Conservation (phyloP, 2,113 vertebrate species). For the Psephotus haematonotus region DNA sequence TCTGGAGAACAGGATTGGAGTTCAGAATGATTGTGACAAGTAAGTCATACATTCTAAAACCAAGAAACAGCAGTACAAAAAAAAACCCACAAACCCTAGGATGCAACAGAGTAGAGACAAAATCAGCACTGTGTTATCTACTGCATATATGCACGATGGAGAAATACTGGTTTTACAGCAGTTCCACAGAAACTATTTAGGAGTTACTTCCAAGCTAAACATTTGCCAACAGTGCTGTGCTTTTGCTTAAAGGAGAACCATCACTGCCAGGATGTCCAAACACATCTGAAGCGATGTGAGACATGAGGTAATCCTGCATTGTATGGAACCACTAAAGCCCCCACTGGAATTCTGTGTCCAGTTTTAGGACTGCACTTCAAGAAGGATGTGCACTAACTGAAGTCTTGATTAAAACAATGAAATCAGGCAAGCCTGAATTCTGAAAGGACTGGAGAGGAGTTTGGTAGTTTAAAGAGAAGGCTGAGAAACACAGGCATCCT, state of each 20-base stretch:
- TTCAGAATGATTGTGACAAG: neutral
- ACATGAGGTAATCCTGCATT: neutral
- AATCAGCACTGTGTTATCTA: neutral
- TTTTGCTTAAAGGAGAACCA: neutral
- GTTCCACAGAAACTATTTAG: neutral
- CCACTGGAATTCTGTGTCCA: neutral
- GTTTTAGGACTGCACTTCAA: neutral
- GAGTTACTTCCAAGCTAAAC: neutral
- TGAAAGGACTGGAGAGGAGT: neutral
- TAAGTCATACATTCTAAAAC: fast-evolving
- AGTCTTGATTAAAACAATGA: neutral
- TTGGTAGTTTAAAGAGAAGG: neutral
- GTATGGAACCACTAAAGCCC: neutral
- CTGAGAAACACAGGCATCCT: neutral
- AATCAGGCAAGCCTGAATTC: neutral
- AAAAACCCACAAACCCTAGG: neutral
- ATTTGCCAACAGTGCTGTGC: neutral
- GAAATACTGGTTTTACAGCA: neutral
- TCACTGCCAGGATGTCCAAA: neutral
- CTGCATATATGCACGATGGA: neutral
- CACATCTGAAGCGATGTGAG: neutral
- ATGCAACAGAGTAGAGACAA: neutral
- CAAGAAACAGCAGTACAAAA: neutral
- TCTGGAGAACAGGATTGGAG: neutral
- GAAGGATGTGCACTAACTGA: neutral